A percentile compares a stretch with the other conserved stretches of the same genome.
Conservation (phyloP, 2,888 invertebrate species). For the Dioctria linearis region DNA sequence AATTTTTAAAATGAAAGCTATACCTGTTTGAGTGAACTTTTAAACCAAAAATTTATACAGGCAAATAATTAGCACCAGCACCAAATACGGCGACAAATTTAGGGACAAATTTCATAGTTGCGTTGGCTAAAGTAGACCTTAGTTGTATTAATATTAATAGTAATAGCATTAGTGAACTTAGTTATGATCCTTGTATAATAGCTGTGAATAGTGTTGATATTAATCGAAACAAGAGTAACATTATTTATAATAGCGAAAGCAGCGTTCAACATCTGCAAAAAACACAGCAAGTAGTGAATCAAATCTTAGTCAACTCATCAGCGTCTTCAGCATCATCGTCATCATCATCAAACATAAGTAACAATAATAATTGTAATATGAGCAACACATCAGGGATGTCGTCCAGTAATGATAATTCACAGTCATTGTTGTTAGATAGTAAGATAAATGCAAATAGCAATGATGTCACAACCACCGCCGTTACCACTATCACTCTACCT, state of each 20-base stretch:
- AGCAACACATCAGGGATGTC: constrained; percentile 48
- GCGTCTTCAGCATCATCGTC: constrained; percentile 4
- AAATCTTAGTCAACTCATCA: constrained; percentile 46
- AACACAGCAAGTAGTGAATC: constrained; percentile 46
- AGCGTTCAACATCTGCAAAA: constrained; percentile 35
- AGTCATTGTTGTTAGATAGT: constrained; percentile 41
- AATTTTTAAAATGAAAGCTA: no score
- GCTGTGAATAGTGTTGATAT: constrained; percentile 48
- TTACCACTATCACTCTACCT: neutral
- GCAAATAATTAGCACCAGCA: no score
- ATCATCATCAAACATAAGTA: constrained; percentile 36
- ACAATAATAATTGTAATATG: constrained; percentile 46
- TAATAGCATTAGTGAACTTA: constrained; percentile 40
- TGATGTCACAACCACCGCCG: constrained; percentile 34
- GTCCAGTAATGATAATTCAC: constrained; percentile 45
- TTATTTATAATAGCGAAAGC: constrained; percentile 33
- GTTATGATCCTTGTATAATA: constrained; percentile 51
- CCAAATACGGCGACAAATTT: constrained; percentile 50
- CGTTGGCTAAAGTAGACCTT: constrained; percentile 37
- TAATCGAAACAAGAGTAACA: constrained; percentile 39
- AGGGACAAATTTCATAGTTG: constrained; percentile 48
- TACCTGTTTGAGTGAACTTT: no score
- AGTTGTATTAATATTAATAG: constrained; percentile 50
- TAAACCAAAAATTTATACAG: no score
- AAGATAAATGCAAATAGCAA: constrained; percentile 35